phyloP scores from a whole-genome alignment of 2,888 invertebrate genomes.

The Coecobrya sp. region DNA sequence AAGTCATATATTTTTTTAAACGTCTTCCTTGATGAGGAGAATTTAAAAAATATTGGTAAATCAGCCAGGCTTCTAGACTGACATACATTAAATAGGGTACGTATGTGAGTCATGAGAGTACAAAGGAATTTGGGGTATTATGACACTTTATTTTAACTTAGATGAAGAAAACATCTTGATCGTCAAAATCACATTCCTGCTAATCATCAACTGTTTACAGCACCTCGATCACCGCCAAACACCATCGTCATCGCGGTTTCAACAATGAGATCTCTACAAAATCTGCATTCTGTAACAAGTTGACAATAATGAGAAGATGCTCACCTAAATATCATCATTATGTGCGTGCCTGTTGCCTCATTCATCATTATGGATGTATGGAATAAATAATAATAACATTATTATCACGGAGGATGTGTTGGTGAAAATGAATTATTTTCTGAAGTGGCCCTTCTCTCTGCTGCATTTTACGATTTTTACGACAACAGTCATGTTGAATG shows the following conservation, averaged over 20 bases:
- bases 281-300: not conserved
- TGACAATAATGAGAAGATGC: slow-evolving; percentile 47
- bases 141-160: too few relatives aligned
- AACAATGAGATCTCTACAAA: not conserved
- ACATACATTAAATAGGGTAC: too few relatives aligned
- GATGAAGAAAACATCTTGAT: too few relatives aligned
- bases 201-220: too few relatives aligned
- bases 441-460: not conserved
- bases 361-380: slow-evolving; percentile 56
- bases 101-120: too few relatives aligned
- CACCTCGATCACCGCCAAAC: not conserved
- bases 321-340: slow-evolving; percentile 51
- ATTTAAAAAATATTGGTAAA: too few relatives aligned
- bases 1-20: too few relatives aligned
- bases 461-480: slow-evolving; percentile 4
- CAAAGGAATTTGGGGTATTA: too few relatives aligned
- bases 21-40: too few relatives aligned
- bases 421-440: not conserved
- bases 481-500: not conserved
- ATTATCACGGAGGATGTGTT: slow-evolving; percentile 24
- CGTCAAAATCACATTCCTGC: too few relatives aligned
- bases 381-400: slow-evolving; percentile 46
- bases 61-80: too few relatives aligned
- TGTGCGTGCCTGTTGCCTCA: not conserved
- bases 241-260: not conserved